Evolutionary conservation across 2,113 vertebrate species (phyloP).

Genomic region (Megaleporinus macrocephalus): DNA sequence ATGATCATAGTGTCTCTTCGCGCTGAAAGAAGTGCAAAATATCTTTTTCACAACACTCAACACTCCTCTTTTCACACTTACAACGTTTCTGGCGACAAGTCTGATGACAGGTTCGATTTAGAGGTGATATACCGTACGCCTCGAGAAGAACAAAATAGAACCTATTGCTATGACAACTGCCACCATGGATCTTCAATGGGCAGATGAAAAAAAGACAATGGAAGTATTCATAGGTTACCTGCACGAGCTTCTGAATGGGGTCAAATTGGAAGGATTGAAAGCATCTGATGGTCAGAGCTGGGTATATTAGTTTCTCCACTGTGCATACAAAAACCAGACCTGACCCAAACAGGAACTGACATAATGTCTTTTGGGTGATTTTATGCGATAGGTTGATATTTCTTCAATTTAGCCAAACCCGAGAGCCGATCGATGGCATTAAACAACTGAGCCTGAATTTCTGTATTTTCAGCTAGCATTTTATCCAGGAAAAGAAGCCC

Average conservation of each 20-base stretch:
- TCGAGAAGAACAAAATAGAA: slow-evolving; percentile 26
- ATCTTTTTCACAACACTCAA: slow-evolving; percentile 18
- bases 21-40: slow-evolving; percentile 21
- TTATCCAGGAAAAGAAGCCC: too few relatives aligned
- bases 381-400: too few relatives aligned
- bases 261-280: not conserved
- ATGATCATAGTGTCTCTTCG: not conserved
- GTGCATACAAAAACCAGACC: too few relatives aligned
- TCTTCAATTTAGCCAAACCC: too few relatives aligned
- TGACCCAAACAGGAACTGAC: too few relatives aligned
- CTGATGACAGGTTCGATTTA: slow-evolving; percentile 28
- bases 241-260: not conserved
- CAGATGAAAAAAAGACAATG: not conserved
- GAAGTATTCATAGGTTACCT: not conserved
- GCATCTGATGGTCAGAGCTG: not conserved
- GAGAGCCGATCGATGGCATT: too few relatives aligned
- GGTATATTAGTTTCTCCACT: too few relatives aligned
- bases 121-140: slow-evolving; percentile 11
- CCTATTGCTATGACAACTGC: slow-evolving; percentile 4
- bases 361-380: too few relatives aligned
- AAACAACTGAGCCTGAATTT: too few relatives aligned
- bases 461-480: too few relatives aligned
- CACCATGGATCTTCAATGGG: not conserved
- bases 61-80: slow-evolving; percentile 24
- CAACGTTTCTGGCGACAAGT: not conserved